A percentile compares a stretch with the other conserved stretches of the same genome.
Evolutionary conservation across 2,888 invertebrate genomes (phyloP).

Genomic region (Zele albiditarsus): DNA sequence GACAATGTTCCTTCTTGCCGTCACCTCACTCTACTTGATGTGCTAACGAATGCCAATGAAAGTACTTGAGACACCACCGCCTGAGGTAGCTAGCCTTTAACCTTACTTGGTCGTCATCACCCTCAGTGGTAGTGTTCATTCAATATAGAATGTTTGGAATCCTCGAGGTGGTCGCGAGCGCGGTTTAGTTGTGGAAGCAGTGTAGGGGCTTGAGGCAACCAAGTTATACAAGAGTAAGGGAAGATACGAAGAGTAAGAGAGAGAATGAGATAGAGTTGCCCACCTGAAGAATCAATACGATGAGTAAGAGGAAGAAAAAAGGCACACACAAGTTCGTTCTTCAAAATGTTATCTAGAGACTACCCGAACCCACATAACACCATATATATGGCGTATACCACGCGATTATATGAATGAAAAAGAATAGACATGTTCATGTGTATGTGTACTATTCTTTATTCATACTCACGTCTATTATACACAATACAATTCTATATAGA

Average conservation of each 20-base stretch:
- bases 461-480: constrained; percentile 26
- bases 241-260: constrained; percentile 2
- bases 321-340: not conserved
- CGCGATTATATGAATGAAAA: constrained; percentile 28
- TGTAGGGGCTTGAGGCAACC: constrained; percentile 26
- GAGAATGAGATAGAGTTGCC: constrained; percentile 13
- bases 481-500: constrained; percentile 11
- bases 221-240: constrained; percentile 15
- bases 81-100: constrained; percentile 35
- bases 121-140: constrained; percentile 2
- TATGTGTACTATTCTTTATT: constrained; percentile 23
- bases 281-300: constrained; percentile 48
- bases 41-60: constrained; percentile 19
- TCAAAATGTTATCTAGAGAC: constrained; percentile 16
- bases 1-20: constrained; percentile 8
- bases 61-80: constrained; percentile 7
- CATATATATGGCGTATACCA: not conserved
- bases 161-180: constrained; percentile 25
- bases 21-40: not conserved
- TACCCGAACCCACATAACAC: not conserved
- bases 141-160: constrained; percentile 16
- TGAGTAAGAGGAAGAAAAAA: constrained; percentile 27
- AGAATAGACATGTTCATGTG: constrained; percentile 21
- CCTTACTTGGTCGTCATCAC: constrained; percentile 30
- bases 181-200: constrained; percentile 22